phyloP scores from a whole-genome alignment of 2,888 invertebrate genomes.

The Ypsolopha sequella region DNA sequence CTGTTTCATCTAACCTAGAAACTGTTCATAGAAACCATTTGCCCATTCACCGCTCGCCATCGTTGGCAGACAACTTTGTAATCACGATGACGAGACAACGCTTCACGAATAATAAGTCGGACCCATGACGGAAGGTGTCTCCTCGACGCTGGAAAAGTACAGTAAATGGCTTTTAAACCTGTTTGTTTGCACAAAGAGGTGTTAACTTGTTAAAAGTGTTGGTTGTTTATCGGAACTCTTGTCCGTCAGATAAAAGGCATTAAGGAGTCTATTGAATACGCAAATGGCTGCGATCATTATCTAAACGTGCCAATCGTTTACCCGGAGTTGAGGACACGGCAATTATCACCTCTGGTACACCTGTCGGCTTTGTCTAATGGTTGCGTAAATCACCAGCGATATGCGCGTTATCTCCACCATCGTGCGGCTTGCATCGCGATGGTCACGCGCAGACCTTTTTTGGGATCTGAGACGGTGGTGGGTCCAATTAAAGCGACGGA shows the following conservation, averaged over 20 bases:
- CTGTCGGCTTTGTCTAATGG: conserved; percentile 36
- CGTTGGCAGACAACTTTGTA: background rate
- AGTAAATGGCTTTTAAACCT: conserved; percentile 8
- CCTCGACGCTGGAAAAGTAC: conserved; percentile 9
- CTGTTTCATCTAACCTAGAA: too few species aligned
- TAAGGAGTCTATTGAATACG: conserved; percentile 19
- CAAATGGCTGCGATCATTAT: conserved; percentile 40
- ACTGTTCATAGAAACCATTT: too few species aligned
- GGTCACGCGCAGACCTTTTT: conserved; percentile 21
- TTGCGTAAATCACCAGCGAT: conserved; percentile 17
- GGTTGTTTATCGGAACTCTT: conserved; percentile 15
- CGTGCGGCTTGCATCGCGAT: conserved; percentile 10
- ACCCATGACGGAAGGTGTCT: conserved; percentile 2
- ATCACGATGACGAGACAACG: background rate
- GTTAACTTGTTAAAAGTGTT: conserved; percentile 16
- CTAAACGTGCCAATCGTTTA: conserved; percentile 40
- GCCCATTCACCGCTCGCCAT: too few species aligned
- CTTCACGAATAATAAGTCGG: background rate
- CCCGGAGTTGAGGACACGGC: conserved; percentile 28
- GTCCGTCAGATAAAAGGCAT: conserved; percentile 14
- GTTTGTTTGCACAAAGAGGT: conserved; percentile 10
- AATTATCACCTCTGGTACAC: conserved; percentile 42
- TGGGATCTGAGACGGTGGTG: conserved; percentile 9
- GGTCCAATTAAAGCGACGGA: conserved; percentile 19
- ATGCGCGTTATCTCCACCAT: conserved; percentile 11